phyloP scores from a whole-genome alignment of 2,113 vertebrate species.

The Poeciliopsis prolifica region DNA sequence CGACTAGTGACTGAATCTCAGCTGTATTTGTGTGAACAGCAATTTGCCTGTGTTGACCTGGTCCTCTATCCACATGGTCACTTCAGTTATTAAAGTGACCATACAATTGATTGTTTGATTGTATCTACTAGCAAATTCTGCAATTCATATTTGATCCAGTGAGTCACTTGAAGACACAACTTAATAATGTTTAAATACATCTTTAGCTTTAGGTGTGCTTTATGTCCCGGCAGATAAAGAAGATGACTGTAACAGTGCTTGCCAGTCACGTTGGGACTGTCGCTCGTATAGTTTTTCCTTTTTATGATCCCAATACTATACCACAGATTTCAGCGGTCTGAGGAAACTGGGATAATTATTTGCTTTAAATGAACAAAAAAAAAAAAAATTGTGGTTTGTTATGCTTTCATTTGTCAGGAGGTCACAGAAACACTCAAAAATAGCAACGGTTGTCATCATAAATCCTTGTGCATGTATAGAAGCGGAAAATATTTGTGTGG shows the following conservation, averaged over 20 bases:
- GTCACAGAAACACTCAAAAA: constrained; percentile 63
- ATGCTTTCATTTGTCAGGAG: constrained; percentile 71
- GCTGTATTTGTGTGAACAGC: not conserved
- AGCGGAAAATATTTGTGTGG: constrained; percentile 68
- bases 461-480: constrained; percentile 66
- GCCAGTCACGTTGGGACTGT: constrained; percentile 39
- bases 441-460: constrained; percentile 79
- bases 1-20: not conserved
- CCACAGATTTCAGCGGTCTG: constrained; percentile 72
- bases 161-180: constrained; percentile 11
- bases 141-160: constrained; percentile 15
- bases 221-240: constrained; percentile 38
- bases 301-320: constrained; percentile 71
- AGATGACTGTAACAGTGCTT: constrained; percentile 53
- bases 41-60: not conserved
- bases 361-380: constrained; percentile 69
- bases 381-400: constrained; percentile 65
- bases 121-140: not conserved
- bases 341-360: constrained; percentile 73
- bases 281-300: constrained; percentile 72
- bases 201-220: constrained; percentile 12
- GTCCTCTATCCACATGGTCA: no score
- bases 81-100: no score
- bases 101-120: no score
- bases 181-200: not conserved